These are phyloP conservation scores for Alligator sinensis DNA, from an alignment of 2,113 vertebrate species.

Conservation along the genomic window DNA sequence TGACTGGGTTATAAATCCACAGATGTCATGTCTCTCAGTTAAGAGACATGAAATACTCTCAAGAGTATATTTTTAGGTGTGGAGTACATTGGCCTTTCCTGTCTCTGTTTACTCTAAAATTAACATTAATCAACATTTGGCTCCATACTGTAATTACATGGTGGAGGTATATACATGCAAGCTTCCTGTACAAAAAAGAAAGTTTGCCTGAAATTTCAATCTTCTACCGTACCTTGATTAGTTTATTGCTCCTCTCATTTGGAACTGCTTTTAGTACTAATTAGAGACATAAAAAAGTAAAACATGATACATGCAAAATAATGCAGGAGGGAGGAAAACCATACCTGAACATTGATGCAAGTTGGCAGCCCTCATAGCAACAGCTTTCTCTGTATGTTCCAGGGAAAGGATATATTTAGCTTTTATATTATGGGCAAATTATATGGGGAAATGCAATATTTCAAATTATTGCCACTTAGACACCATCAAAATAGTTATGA, in stretches of 20 bases:
- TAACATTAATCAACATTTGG: constrained; percentile 76
- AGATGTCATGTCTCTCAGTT: constrained; percentile 55
- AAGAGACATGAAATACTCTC: not conserved
- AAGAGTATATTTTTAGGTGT: constrained; percentile 69
- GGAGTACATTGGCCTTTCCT: constrained; percentile 60
- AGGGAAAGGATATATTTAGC: constrained; percentile 39
- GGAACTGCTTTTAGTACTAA: not conserved
- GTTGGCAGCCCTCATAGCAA: not conserved
- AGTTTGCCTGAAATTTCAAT: constrained; percentile 41
- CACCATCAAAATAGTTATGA: constrained; percentile 61
- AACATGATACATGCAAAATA: not conserved
- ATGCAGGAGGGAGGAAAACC: not conserved
- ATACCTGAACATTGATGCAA: not conserved
- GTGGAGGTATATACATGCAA: constrained; percentile 58
- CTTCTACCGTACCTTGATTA: not conserved
- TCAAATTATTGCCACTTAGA: constrained; percentile 54
- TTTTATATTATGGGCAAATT: constrained; percentile 35
- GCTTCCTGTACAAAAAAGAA: constrained; percentile 47
- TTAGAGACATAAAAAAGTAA: constrained; percentile 49
- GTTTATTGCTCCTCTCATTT: constrained; percentile 11
- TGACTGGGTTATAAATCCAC: constrained; percentile 57
- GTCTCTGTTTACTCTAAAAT: constrained; percentile 78
- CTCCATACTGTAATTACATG: constrained; percentile 14
- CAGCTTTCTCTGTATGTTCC: not conserved
- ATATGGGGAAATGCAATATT: constrained; percentile 41